Conservation (phyloP, 37 sponge, comb jelly and placozoan species). For the Chondrilla cf. caribensis region DNA sequence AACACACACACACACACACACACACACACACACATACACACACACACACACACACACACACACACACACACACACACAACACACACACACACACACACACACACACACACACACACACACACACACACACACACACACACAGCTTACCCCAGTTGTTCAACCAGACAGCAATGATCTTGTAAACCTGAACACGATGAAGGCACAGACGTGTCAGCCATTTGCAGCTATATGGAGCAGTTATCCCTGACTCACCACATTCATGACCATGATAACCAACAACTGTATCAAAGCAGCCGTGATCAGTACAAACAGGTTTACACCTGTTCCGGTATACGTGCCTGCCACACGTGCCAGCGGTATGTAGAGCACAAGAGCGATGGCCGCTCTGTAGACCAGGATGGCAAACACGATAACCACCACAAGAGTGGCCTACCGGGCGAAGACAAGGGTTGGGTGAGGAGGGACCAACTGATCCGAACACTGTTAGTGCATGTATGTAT, state of each 20-base stretch:
- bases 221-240: too few relatives aligned
- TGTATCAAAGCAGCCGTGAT: slow-evolving; percentile 65
- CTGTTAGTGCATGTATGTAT: too few relatives aligned
- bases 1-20: slow-evolving; percentile 9
- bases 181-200: too few relatives aligned
- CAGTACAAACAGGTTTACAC: slow-evolving; percentile 17
- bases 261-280: slow-evolving; percentile 56
- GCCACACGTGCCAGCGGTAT: slow-evolving; percentile 16
- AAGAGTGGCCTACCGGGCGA: slow-evolving; percentile 32
- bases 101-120: slow-evolving; percentile 23
- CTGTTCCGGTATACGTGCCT: slow-evolving; percentile 26
- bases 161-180: slow-evolving; percentile 41
- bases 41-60: slow-evolving; percentile 11
- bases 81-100: slow-evolving; percentile 30
- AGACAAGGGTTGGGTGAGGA: not conserved
- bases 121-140: slow-evolving; percentile 29
- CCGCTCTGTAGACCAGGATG: slow-evolving; percentile 65
- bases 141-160: slow-evolving; percentile 60
- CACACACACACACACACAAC: slow-evolving; percentile 26
- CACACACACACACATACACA: slow-evolving; percentile 22
- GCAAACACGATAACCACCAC: slow-evolving; percentile 71
- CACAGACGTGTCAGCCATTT: too few relatives aligned
- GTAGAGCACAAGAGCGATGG: slow-evolving; percentile 36
- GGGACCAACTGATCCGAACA: too few relatives aligned
- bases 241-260: slow-evolving; percentile 43